Conservation (phyloP, 2,888 invertebrate species). For the Archips crataeganus region DNA sequence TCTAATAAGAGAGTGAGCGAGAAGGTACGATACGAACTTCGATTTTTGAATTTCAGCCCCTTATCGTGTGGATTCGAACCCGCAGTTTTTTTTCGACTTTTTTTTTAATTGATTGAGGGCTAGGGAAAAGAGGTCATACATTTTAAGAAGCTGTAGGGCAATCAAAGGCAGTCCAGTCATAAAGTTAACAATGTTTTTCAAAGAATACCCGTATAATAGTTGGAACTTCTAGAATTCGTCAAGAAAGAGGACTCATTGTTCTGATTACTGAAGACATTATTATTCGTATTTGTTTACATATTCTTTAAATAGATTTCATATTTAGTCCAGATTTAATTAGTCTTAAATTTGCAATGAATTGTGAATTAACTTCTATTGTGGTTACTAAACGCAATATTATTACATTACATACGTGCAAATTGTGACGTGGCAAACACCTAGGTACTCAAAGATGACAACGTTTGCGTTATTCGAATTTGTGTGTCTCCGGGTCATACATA, state of each 20-base stretch:
- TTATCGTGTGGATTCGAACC: too few relatives aligned
- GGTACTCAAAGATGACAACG: not conserved
- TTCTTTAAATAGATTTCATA: not conserved
- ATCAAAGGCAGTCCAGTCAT: too few relatives aligned
- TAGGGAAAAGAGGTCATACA: too few relatives aligned
- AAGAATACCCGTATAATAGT: too few relatives aligned
- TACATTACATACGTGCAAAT: not conserved
- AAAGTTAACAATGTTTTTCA: too few relatives aligned
- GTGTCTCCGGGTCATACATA: too few relatives aligned
- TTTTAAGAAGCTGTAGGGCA: too few relatives aligned
- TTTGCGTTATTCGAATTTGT: not conserved
- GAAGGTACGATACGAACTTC: too few relatives aligned
- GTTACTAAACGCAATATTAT: not conserved
- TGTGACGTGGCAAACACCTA: not conserved
- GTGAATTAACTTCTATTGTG: not conserved
- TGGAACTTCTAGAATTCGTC: not conserved
- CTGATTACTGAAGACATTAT: not conserved
- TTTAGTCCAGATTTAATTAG: not conserved
- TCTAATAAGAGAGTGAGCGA: too few relatives aligned
- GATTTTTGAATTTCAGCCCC: too few relatives aligned
- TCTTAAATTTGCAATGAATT: not conserved
- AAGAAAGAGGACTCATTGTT: not conserved
- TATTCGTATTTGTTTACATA: not conserved
- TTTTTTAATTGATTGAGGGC: too few relatives aligned
- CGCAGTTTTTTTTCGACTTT: too few relatives aligned